Evolutionary conservation across 2,797 vertebrate species (phyloP), one percentile per base, ranked within the genome.

Genomic region (Orientallactaga sibirica): DNA sequence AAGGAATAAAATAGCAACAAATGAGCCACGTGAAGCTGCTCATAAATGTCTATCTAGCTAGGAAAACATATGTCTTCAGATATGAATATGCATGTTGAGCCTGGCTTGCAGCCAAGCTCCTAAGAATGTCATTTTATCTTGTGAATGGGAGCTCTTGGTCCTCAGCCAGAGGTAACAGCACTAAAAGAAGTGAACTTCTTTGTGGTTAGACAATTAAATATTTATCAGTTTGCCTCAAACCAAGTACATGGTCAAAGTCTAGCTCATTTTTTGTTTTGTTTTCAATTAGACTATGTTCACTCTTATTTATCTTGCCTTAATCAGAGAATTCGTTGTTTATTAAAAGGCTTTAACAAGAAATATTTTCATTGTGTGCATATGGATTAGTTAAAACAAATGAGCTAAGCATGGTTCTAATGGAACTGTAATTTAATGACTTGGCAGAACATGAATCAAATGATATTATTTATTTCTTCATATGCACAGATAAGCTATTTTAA

Each of bases 211-310:
- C 20, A 20, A 90, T 94, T 71, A 89, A 94, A 93, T 94, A 96
- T 94, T 96, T 89, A 96, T 90, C 55, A 43, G 27, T 90, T 84
- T 90, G 75, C 79, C 66, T 77, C 80, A 91, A 85, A 70, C 62
- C 66, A 85, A 88, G 37, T n/a, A 73, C 55, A 52, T 8, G 25
- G 83, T 71, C 82, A 88, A 96, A 88, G 43, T 61, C 66, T 55
- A 91, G 75, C 75, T 92, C 68, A 58, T 84, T 64, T 92, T 92
- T 91, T 76, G 16, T 90, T 94, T 88, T 91, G 61, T 88, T 95
- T 92, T 93, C 70, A 94, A 37, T 37, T 55, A 92, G 48, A 18
- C 48, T 70, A 76, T 43, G 90, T 89, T 81, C 10, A 58, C 8
- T 74, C 25, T 86, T 82, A 33, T 76, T 95, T 93, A 78, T 95